phyloP scores from a whole-genome alignment of 2,797 vertebrate genomes.

The Sebastes kiyomatsui region DNA sequence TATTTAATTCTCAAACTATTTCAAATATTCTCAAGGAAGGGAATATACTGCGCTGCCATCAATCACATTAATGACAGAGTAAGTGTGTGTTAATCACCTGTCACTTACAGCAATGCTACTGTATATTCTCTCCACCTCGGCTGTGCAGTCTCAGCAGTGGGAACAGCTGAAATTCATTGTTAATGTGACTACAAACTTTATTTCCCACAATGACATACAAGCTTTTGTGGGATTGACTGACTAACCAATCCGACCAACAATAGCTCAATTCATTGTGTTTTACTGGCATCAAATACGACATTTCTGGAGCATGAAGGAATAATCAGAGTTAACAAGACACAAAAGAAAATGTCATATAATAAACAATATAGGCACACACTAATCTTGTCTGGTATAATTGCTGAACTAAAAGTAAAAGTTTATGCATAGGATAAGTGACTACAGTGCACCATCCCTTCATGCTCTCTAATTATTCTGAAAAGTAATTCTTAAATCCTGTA shows the following conservation, averaged over 20 bases:
- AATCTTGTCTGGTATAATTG: neutral
- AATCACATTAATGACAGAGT: neutral
- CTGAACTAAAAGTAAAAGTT: neutral
- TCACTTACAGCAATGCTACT: neutral
- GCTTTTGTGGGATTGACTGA: neutral
- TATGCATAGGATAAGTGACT: neutral
- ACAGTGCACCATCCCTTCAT: neutral
- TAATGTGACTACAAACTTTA: neutral
- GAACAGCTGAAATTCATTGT: neutral
- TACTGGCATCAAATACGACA: neutral
- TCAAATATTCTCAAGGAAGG: neutral
- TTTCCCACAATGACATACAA: neutral
- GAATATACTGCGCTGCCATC: neutral
- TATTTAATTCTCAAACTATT: neutral
- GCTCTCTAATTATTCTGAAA: constrained; percentile 24
- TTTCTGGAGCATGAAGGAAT: neutral
- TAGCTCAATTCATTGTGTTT: neutral
- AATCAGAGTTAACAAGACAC: neutral
- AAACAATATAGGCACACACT: neutral
- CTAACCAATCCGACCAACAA: neutral
- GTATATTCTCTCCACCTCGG: neutral
- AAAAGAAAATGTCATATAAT: neutral
- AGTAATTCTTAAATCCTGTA: neutral
- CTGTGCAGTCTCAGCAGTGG: neutral
- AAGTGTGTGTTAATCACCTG: neutral